These are phyloP conservation scores for Nomada flava DNA, from an alignment of 2,888 invertebrate genomes.

Conservation along the genomic window DNA sequence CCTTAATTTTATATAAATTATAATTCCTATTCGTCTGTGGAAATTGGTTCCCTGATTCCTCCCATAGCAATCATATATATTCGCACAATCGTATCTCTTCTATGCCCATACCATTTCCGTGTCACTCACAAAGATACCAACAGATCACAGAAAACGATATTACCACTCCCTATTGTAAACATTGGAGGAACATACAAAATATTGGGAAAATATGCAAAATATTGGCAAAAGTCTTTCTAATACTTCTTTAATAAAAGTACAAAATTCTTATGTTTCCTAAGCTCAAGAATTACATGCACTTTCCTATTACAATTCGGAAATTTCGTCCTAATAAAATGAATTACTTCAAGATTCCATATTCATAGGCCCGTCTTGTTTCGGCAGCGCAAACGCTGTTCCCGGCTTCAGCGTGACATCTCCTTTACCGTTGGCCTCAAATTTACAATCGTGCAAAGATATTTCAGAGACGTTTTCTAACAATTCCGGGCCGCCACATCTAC, in stretches of 20 bases:
- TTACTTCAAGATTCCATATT: conserved; percentile 68
- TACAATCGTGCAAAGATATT: conserved; percentile 76
- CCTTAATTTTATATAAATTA: no score
- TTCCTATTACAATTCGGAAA: conserved; percentile 17
- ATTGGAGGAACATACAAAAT: no score
- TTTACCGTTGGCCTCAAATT: conserved; percentile 76
- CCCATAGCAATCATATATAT: no score
- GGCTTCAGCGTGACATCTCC: conserved; percentile 77
- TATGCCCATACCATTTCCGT: no score
- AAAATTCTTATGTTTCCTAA: conserved; percentile 39
- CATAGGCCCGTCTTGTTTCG: conserved; percentile 60
- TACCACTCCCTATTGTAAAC: no score
- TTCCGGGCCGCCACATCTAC: conserved; percentile 73
- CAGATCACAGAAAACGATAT: no score
- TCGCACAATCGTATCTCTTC: no score
- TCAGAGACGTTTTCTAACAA: conserved; percentile 73
- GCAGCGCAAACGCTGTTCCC: conserved; percentile 56
- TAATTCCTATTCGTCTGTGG: no score
- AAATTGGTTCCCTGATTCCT: no score
- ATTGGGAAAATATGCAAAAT: no score
- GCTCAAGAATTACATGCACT: conserved; percentile 31
- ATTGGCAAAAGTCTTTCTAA: no score
- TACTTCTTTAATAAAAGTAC: conserved; percentile 15
- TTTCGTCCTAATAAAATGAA: conserved; percentile 1
- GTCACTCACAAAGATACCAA: no score